Percentiles rank a stretch among this genome's conserved stretches.
Evolutionary conservation across 2,888 invertebrate species (phyloP).

Genomic region (Callinectes sapidus): DNA sequence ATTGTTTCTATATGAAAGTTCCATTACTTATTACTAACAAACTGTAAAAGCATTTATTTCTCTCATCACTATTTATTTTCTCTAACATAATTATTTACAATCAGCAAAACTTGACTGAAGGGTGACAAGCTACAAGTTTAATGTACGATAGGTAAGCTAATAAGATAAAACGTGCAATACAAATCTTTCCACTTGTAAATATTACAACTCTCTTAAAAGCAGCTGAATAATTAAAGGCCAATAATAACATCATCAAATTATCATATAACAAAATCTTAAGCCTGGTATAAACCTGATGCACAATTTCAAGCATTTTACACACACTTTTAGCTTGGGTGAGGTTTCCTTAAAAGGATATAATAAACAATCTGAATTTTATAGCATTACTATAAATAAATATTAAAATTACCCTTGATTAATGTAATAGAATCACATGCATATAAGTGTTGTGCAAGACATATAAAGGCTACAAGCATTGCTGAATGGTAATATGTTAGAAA

Average conservation of each 20-base stretch:
- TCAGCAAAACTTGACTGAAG: background rate
- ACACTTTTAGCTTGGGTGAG: background rate
- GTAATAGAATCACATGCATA: background rate
- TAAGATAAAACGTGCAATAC: background rate
- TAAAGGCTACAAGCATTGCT: background rate
- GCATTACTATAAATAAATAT: background rate
- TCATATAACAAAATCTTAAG: background rate
- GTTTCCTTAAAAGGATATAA: background rate
- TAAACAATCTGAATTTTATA: background rate
- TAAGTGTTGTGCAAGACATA: background rate
- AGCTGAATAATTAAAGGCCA: no score
- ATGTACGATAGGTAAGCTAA: background rate
- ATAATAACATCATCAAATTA: no score
- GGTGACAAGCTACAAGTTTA: background rate
- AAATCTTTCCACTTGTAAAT: background rate
- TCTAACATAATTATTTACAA: background rate
- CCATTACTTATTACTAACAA: background rate
- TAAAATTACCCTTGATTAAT: background rate
- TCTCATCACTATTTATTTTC: background rate
- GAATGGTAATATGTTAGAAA: background rate
- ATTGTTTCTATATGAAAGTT: slow-evolving; percentile 20
- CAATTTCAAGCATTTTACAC: background rate
- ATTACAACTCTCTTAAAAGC: background rate
- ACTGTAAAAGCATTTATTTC: background rate
- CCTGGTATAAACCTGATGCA: background rate